phyloP scores from a whole-genome alignment of 2,888 invertebrate species.

The Pseudococcus longispinus region DNA sequence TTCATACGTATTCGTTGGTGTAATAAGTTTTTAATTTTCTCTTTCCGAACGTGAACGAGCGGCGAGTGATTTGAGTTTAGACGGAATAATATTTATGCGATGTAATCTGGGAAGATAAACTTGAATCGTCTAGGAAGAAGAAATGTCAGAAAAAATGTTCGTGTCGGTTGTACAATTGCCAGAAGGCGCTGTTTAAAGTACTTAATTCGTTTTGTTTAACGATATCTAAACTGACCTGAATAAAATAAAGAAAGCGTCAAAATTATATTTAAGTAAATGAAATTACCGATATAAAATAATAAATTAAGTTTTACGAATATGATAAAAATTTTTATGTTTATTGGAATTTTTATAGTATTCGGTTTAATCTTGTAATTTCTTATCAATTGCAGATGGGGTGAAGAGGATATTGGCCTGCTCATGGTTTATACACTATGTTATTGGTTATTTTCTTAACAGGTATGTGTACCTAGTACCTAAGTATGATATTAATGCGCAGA shows the following conservation, averaged over 20 bases:
- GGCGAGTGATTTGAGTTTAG: conserved; percentile 10
- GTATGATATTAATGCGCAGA: background rate
- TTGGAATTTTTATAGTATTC: background rate
- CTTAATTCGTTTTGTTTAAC: conserved; percentile 33
- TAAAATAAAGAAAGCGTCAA: conserved; percentile 39
- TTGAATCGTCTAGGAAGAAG: conserved; percentile 41
- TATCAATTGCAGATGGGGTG: conserved; percentile 52
- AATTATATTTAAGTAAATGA: conserved; percentile 6
- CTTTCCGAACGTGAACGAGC: background rate
- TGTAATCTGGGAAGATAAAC: conserved; percentile 41
- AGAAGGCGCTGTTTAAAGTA: conserved; percentile 24
- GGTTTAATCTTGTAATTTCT: background rate
- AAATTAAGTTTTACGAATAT: background rate
- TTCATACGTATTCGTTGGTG: background rate
- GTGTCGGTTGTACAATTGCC: conserved; percentile 24
- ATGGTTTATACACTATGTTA: conserved; percentile 56
- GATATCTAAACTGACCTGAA: conserved; percentile 41
- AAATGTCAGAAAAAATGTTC: conserved; percentile 43
- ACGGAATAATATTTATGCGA: conserved; percentile 36
- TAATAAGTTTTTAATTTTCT: conserved; percentile 31
- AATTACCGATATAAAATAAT: background rate
- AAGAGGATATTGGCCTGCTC: conserved; percentile 53
- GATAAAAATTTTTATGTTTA: background rate
- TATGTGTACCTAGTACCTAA: conserved; percentile 2
- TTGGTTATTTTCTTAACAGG: conserved; percentile 56